Base-by-base conservation (phyloP, 2,113 vertebrate species). In the Myxocyprinus asiaticus region DNA sequence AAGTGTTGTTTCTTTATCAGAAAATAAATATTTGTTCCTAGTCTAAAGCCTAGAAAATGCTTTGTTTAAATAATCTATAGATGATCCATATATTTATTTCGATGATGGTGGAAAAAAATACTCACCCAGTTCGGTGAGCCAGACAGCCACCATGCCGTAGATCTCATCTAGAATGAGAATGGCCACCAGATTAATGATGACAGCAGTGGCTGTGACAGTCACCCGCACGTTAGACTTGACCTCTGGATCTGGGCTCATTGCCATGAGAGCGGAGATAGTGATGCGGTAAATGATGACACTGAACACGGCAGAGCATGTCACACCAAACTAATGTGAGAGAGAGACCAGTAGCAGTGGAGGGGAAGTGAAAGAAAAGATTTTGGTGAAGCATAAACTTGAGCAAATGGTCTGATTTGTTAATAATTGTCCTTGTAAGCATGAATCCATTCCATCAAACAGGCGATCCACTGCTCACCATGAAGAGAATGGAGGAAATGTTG, bases 81-180 rank as follows among this genome's bases (percentile, higher is more conserved):
- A n/a, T 56, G 5, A 56, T 2, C 6, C 6, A 33, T 15, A 56
- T 5, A 12, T 6, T 56, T 53, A 10, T 53, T 9, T 33, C 3
- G 22, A 33, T 33, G 22, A 33, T 33, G 22, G 22, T 33, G 22
- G 22, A 33, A 33, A 33, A 33, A 33, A 33, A 33, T 51, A 66
- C 78, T 83, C 87, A 98, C 97, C 97, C 7, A 99, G 94, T 89
- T 98, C 95, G 9, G 98, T 99, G 75, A 99, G 93, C 96, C 96
- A 96, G 58, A 94, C 91, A 51, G 98, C 97, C 84, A 99, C 96
- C 0, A 90, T 88, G 0, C 97, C 98, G 0, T 99, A 99, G 87
- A 99, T 98, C 86, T 99, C 97, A 0, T 99, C 97, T 1, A 99
- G 92, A 83, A 99, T 95, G 65, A 99, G 96, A 85, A 99, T 98